phyloP scores from a whole-genome alignment of 2,113 vertebrate species.

The Astatotilapia flaviijosephi region DNA sequence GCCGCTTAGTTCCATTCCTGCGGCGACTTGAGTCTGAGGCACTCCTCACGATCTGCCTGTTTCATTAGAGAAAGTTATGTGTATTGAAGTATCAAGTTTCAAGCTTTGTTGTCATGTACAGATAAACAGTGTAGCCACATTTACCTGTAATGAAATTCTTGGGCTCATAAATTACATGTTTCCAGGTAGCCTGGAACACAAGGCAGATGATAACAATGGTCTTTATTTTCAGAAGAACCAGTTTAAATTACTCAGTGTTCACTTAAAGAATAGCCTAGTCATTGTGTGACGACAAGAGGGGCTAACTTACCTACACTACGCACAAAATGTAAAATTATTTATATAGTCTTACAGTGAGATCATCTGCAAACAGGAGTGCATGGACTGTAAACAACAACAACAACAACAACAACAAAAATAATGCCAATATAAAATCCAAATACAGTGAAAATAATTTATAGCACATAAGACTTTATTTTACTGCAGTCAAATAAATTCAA shows the following conservation, averaged over 20 bases:
- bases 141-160: not conserved
- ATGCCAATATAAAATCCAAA: not conserved
- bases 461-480: not conserved
- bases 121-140: not conserved
- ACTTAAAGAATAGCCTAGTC: not conserved
- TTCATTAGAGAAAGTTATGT: not conserved
- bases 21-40: not conserved
- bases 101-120: not conserved
- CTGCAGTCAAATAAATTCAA: not conserved
- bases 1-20: not conserved
- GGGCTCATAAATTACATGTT: not conserved
- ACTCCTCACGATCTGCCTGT: fast-evolving
- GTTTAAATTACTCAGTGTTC: not conserved
- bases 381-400: not conserved
- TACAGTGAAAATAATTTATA: not conserved
- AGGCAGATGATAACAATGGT: not conserved
- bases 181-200: not conserved
- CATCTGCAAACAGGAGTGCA: not conserved
- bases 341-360: not conserved
- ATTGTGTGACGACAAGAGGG: too few species aligned
- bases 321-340: not conserved
- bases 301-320: not conserved
- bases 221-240: not conserved
- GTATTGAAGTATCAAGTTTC: not conserved
- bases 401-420: not conserved